Conservation (phyloP, 2,888 invertebrate genomes). For the Drosophila prostipennis region DNA sequence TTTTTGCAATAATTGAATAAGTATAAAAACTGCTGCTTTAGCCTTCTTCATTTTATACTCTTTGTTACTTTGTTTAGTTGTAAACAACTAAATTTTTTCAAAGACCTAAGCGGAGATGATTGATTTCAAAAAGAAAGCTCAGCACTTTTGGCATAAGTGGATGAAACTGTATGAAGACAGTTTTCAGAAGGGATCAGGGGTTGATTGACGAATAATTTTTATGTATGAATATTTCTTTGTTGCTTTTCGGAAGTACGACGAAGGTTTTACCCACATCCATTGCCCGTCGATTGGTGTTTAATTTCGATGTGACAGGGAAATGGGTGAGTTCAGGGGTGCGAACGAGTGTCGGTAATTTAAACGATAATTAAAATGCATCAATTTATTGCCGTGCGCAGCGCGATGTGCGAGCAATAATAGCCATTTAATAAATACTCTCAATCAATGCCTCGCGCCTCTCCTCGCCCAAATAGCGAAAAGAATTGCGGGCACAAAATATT, state of each 20-base stretch:
- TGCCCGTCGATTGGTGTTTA: constrained; percentile 4
- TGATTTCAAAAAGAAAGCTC: neutral
- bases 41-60: too few species aligned
- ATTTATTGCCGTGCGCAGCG: constrained; percentile 52
- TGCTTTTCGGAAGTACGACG: neutral
- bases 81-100: too few species aligned
- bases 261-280: too few species aligned
- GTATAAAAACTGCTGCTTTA: too few species aligned
- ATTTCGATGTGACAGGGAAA: constrained; percentile 2
- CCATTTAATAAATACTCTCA: constrained; percentile 77
- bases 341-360: constrained; percentile 51
- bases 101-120: too few species aligned
- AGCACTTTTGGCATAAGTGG: neutral
- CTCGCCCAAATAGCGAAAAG: constrained; percentile 24
- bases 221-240: neutral
- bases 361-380: constrained; percentile 76
- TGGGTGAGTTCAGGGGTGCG: neutral
- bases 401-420: constrained; percentile 61
- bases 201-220: neutral
- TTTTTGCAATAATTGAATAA: too few species aligned
- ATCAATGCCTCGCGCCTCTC: constrained; percentile 60
- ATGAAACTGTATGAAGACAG: neutral
- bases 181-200: neutral
- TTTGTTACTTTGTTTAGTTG: too few species aligned
- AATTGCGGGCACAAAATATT: constrained; percentile 66